Conservation (phyloP, 2,888 invertebrate genomes). For the Spisula subtruncata region DNA sequence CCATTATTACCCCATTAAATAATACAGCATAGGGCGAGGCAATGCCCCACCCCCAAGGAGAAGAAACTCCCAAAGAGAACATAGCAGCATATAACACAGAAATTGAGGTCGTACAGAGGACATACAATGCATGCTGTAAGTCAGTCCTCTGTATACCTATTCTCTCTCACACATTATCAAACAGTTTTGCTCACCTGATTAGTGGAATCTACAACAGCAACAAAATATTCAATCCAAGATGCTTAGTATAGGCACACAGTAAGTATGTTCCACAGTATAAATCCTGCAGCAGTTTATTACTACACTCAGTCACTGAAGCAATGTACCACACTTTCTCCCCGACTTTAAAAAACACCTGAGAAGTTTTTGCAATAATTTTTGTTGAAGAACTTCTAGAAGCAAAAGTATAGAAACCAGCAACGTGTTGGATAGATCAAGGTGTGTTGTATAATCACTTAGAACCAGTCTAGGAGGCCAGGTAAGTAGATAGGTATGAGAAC, state of each 20-base stretch:
- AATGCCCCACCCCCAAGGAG: too few species aligned
- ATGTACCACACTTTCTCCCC: background rate
- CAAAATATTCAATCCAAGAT: background rate
- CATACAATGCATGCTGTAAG: background rate
- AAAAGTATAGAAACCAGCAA: background rate
- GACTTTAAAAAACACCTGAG: slow-evolving; percentile 28
- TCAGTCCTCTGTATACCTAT: background rate
- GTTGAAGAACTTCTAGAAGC: slow-evolving; percentile 24
- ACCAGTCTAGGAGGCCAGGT: slow-evolving; percentile 47
- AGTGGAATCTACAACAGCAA: background rate
- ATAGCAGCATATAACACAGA: background rate
- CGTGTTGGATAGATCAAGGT: slow-evolving; percentile 41
- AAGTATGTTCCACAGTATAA: background rate
- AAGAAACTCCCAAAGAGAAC: too few species aligned
- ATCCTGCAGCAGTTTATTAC: background rate
- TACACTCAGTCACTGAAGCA: background rate
- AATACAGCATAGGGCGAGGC: too few species aligned
- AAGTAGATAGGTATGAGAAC: slow-evolving; percentile 38
- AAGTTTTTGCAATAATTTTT: slow-evolving; percentile 38
- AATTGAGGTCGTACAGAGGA: background rate
- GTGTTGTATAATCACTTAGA: slow-evolving; percentile 33
- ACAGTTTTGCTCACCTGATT: background rate
- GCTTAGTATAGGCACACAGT: too few species aligned
- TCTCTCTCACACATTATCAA: background rate
- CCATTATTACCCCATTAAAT: too few species aligned